Evolutionary conservation across 1,140 invertebrate species (phyloP).

Genomic region (Neoseiulus cucumeris): DNA sequence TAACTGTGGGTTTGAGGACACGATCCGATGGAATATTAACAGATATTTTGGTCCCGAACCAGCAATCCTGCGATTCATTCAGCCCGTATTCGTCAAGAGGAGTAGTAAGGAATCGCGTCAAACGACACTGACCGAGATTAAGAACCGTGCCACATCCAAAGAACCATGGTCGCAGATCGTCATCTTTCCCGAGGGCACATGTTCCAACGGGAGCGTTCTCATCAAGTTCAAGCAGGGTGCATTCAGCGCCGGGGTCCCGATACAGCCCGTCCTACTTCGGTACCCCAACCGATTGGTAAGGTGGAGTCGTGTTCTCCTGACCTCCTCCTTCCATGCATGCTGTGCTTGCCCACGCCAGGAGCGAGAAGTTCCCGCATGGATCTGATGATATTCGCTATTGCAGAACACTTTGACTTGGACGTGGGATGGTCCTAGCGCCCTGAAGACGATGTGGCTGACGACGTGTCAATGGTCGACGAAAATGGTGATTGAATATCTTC

Average conservation of each 20-base stretch:
- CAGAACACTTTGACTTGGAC: constrained; percentile 85
- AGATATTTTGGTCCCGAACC: no score
- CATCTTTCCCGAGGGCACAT: constrained; percentile 88
- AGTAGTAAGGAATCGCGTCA: constrained; percentile 77
- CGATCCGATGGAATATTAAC: no score
- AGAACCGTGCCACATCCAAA: constrained; percentile 53
- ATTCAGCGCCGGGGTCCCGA: constrained; percentile 69
- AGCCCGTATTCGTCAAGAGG: constrained; percentile 77
- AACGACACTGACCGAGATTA: constrained; percentile 75
- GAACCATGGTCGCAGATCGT: constrained; percentile 83
- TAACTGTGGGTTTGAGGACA: no score
- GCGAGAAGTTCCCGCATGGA: background rate
- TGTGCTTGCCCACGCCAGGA: no score
- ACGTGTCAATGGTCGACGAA: constrained; percentile 69
- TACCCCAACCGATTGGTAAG: constrained; percentile 61
- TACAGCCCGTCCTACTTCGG: constrained; percentile 75
- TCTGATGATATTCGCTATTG: constrained; percentile 16
- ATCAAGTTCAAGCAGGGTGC: constrained; percentile 83
- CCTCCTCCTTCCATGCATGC: no score
- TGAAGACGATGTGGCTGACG: constrained; percentile 68
- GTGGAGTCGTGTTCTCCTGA: no score
- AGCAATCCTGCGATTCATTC: constrained; percentile 40
- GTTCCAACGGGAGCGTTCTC: constrained; percentile 73
- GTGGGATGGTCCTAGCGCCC: constrained; percentile 79
- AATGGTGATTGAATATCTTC: constrained; percentile 81